phyloP scores from a whole-genome alignment of 2,113 vertebrate genomes.

The Chaetops frenatus region DNA sequence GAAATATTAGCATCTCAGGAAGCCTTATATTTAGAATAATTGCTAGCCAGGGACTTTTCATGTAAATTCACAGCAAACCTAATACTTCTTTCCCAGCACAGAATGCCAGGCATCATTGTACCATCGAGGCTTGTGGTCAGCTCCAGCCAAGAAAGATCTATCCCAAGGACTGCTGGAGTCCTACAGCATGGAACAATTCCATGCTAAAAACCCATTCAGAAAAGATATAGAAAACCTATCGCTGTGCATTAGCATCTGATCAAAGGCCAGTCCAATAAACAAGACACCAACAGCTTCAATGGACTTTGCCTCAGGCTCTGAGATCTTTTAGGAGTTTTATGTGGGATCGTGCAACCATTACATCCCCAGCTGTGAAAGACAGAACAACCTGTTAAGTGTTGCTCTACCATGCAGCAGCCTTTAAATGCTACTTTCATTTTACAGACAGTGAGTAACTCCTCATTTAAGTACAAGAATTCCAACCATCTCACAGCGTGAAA shows the following conservation, averaged over 20 bases:
- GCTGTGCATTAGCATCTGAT: slow-evolving; percentile 9
- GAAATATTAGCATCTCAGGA: neutral
- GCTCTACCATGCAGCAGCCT: neutral
- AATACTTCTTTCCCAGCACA: neutral
- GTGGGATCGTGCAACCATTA: neutral
- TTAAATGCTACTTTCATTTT: neutral
- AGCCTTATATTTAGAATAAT: neutral
- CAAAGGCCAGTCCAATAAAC: neutral
- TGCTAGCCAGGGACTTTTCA: neutral
- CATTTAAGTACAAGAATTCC: neutral
- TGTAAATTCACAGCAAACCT: neutral
- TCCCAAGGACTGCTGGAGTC: neutral
- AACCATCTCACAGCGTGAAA: neutral
- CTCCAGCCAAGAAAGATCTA: neutral
- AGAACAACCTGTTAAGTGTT: neutral
- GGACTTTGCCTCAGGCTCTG: slow-evolving; percentile 20
- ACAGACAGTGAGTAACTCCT: neutral
- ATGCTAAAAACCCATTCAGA: neutral
- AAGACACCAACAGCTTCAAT: neutral
- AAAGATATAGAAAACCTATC: neutral
- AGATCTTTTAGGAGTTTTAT: slow-evolving; percentile 33
- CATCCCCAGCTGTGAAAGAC: slow-evolving; percentile 7
- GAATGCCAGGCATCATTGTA: neutral
- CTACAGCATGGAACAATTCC: neutral
- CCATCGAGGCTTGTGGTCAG: neutral